These are phyloP conservation scores for Seriola aureovittata DNA, from an alignment of 2,113 vertebrate genomes.

Conservation along the genomic window DNA sequence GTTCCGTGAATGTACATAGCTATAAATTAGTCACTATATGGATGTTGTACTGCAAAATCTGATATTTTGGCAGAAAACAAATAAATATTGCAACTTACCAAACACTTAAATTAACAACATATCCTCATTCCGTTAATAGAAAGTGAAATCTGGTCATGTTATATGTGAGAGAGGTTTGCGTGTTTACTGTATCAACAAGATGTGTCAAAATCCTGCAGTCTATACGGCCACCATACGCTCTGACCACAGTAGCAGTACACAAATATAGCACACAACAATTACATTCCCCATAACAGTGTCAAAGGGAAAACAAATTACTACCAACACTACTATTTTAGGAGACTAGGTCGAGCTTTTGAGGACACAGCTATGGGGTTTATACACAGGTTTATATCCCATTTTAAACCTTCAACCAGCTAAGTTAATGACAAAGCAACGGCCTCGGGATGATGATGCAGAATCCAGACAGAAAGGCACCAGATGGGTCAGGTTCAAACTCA, in stretches of 20 bases:
- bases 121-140: no score
- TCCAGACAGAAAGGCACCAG: conserved; percentile 18
- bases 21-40: no score
- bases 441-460: not conserved
- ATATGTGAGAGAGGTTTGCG: no score
- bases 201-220: no score
- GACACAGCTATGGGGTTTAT: not conserved
- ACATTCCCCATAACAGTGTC: not conserved
- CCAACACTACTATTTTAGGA: not conserved
- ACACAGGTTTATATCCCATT: not conserved
- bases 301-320: not conserved
- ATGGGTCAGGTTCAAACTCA: conserved; percentile 42
- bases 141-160: no score
- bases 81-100: no score
- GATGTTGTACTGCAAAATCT: no score
- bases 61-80: no score
- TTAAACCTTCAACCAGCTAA: conserved; percentile 9
- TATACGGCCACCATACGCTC: not conserved
- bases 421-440: conserved; percentile 22
- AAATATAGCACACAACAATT: not conserved
- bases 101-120: no score
- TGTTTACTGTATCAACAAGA: not conserved
- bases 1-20: no score
- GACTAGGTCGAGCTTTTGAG: not conserved
- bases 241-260: not conserved